phyloP scores from a whole-genome alignment of 2,888 invertebrate genomes.

The Dasypogon diadema region DNA sequence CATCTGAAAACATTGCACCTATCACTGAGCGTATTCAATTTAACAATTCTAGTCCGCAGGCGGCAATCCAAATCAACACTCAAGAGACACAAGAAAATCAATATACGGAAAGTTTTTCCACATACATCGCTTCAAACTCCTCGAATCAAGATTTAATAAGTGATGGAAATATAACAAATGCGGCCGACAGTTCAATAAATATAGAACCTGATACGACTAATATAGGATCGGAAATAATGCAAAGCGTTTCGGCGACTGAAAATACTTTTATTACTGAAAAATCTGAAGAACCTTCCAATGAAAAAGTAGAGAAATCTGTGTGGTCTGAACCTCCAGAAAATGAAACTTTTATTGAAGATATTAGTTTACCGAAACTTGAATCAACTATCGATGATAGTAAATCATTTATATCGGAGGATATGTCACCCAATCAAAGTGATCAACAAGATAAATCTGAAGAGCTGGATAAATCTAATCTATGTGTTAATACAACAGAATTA shows the following conservation, averaged over 20 bases:
- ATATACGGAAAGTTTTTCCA: not conserved
- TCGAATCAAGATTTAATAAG: not conserved
- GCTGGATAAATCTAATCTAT: conserved; percentile 19
- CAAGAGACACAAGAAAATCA: not conserved
- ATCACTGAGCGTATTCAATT: not conserved
- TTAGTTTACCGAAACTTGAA: conserved; percentile 62
- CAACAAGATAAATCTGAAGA: conserved; percentile 35
- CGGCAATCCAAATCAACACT: not conserved
- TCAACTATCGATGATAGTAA: conserved; percentile 57
- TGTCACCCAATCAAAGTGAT: not conserved
- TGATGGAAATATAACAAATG: not conserved
- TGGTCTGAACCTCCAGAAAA: conserved; percentile 44
- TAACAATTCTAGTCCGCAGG: not conserved
- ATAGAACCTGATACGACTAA: no score
- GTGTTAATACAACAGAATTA: conserved; percentile 55
- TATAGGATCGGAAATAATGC: no score
- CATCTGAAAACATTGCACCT: not conserved
- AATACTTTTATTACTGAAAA: not conserved
- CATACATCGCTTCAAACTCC: not conserved
- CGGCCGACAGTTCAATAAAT: no score
- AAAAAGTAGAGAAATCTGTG: not conserved
- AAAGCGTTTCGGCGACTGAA: no score
- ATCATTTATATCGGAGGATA: conserved; percentile 45
- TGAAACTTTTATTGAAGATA: conserved; percentile 61
- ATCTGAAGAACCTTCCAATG: not conserved